Conservation (phyloP, 2,113 vertebrate genomes). For the Antennarius striatus region DNA sequence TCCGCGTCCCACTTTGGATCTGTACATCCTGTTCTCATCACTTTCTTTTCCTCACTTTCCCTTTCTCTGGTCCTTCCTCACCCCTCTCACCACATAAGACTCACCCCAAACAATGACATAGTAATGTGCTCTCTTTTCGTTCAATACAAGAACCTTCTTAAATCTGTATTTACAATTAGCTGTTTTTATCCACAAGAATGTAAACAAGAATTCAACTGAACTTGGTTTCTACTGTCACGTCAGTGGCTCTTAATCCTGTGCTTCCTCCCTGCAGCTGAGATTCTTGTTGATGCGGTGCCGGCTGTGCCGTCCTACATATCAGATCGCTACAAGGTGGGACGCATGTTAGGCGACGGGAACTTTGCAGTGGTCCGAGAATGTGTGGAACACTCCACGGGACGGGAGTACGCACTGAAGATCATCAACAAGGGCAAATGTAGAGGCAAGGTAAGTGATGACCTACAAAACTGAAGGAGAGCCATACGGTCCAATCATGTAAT, state of each 20-base stretch:
- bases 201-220: neutral
- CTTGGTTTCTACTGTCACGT: neutral
- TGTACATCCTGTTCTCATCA: constrained; percentile 22
- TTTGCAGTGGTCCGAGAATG: constrained; percentile 98
- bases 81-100: neutral
- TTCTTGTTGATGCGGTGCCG: constrained; percentile 88
- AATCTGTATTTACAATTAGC: neutral
- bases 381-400: constrained; percentile 94
- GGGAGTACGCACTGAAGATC: constrained; percentile 98
- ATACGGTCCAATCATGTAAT: too few species aligned
- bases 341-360: constrained; percentile 96
- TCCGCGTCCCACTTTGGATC: neutral
- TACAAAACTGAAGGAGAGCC: neutral
- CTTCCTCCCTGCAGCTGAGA: constrained; percentile 45
- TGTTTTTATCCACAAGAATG: neutral
- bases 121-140: neutral
- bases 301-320: constrained; percentile 94
- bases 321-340: constrained; percentile 95
- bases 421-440: constrained; percentile 99
- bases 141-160: neutral
- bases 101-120: neutral
- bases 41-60: constrained; percentile 4
- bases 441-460: constrained; percentile 86
- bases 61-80: neutral
- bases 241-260: neutral